Percentiles rank a stretch among this genome's conserved stretches.
Evolutionary conservation across 2,113 vertebrate genomes (phyloP).

Genomic region (Anolis carolinensis): DNA sequence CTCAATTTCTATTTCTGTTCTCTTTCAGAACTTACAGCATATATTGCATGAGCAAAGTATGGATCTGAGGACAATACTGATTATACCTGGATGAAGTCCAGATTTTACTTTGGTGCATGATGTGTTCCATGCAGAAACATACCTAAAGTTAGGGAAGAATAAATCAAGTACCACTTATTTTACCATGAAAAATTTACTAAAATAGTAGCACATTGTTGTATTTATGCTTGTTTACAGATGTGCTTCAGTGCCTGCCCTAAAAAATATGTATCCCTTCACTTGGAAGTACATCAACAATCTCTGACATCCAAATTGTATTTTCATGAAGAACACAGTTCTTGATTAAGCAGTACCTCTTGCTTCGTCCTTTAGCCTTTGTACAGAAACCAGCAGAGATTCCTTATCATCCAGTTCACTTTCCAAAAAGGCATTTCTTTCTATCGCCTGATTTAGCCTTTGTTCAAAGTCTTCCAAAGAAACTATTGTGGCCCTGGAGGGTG

Average conservation of each 20-base stretch:
- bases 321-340: background rate
- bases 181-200: background rate
- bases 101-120: background rate
- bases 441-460: conserved; percentile 96
- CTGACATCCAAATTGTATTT: background rate
- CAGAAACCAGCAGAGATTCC: conserved; percentile 93
- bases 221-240: background rate
- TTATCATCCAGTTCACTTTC: conserved; percentile 99
- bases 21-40: background rate
- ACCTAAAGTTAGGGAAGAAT: background rate
- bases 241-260: background rate
- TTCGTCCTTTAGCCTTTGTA: conserved; percentile 97
- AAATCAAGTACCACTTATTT: background rate
- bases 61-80: background rate
- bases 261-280: background rate
- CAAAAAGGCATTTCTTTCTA: conserved; percentile 97
- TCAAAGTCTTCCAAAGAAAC: conserved; percentile 99
- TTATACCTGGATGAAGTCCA: background rate
- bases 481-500: conserved; percentile 89
- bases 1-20: background rate
- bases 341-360: conserved; percentile 86
- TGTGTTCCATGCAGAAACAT: background rate
- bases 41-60: background rate
- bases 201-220: background rate
- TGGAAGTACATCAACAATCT: conserved; percentile 31